These are phyloP conservation scores for Orientallactaga sibirica DNA, from an alignment of 2,797 vertebrate genomes.

Conservation along the genomic window DNA sequence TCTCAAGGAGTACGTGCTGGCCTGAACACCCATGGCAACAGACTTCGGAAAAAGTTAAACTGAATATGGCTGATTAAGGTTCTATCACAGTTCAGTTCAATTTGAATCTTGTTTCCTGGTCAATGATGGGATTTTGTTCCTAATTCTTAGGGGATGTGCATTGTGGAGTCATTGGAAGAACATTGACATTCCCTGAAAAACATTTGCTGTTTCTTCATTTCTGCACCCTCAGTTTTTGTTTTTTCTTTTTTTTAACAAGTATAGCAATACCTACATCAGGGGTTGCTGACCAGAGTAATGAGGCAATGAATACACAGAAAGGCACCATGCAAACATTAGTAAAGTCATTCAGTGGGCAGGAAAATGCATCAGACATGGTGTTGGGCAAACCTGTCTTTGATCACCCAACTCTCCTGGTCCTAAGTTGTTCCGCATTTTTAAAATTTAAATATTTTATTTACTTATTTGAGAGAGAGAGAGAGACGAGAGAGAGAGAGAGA, in stretches of 20 bases:
- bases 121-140: conserved; percentile 4
- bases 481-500: too few species aligned
- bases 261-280: conserved; percentile 9
- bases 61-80: conserved; percentile 78
- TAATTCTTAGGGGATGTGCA: background rate
- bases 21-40: conserved; percentile 81
- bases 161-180: background rate
- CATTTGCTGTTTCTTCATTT: conserved; percentile 6
- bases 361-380: background rate
- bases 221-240: conserved; percentile 38
- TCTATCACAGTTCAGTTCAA: conserved; percentile 58
- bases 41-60: conserved; percentile 73
- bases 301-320: conserved; percentile 40
- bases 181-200: background rate
- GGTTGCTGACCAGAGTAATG: background rate
- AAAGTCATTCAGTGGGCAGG: background rate
- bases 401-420: background rate
- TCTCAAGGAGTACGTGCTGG: conserved; percentile 79
- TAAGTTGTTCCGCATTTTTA: background rate
- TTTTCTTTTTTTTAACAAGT: conserved; percentile 24
- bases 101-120: conserved; percentile 53
- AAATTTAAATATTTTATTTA: too few species aligned
- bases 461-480: too few species aligned
- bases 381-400: conserved; percentile 28
- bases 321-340: background rate